Base-by-base conservation (phyloP, 2,113 vertebrate genomes). In the Dicentrarchus labrax region DNA sequence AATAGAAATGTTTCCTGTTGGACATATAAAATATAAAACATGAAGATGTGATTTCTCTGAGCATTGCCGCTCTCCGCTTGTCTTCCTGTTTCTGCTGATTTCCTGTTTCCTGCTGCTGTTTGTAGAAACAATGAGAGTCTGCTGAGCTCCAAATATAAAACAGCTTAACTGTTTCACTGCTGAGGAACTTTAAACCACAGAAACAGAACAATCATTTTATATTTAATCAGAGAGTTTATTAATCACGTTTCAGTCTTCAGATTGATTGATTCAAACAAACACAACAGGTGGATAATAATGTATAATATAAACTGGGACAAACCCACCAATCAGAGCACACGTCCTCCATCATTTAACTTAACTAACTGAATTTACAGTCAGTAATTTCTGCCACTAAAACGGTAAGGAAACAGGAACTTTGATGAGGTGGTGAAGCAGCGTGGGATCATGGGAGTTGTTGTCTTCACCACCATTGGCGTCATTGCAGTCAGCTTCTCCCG, bases 61-160 rank as follows among this genome's bases (percentile, higher is more conserved):
- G 36, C 1, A 5, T 6, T 8, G 11, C 12, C 0, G 12, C 30
- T 24, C 69, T 57, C 12, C 30, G 0, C 4, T 17, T 2, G 3
- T 12, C 48, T 38, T 61, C 76, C 41, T 57, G 48, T 36, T 30
- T 54, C 17, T 22, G 30, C 21, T 38, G 2, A 59, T n/a, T 73
- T 81, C 78, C 78, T 73, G 41, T 73, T 81, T 80, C 69, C 78
- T 80, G 13, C 43, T 17, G 16, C 9, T 45, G 38, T 21, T 61
- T 71, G 47, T 16, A 47, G 38, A 65, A 67, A 80, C 68, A 72
- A 72, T 41, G 7, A 45, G n/a, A 30, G 43, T 70, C 76, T 7
- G 45, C 16, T 24, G n/a, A n/a, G 15, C 38, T 56, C 51, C 38
- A 17, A 61, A 47, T 10, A 47, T 21, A 8, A 60, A 68, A 48